Percentiles rank a stretch among this genome's conserved stretches.
phyloP scores from a whole-genome alignment of 2,888 invertebrate species.

The Endotricha flammealis region DNA sequence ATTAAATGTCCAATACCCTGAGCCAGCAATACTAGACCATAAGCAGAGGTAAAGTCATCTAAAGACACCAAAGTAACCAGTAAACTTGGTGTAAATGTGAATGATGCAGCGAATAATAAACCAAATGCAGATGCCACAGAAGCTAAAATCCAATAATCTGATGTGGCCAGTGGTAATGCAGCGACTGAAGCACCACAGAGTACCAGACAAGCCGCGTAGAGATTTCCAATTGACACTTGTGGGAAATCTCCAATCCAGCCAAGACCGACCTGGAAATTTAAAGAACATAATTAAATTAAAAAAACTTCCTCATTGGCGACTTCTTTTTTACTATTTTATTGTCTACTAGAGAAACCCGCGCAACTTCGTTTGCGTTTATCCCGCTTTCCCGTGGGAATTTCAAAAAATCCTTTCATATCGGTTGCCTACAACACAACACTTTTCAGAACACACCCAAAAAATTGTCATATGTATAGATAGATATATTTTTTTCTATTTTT shows the following conservation, averaged over 20 bases:
- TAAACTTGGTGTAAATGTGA: conserved; percentile 93
- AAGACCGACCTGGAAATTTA: conserved; percentile 80
- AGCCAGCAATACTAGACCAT: conserved; percentile 91
- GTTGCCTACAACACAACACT: too few species aligned
- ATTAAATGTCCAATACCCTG: conserved; percentile 95
- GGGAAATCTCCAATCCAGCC: conserved; percentile 94
- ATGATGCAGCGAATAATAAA: conserved; percentile 93
- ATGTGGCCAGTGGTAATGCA: conserved; percentile 76
- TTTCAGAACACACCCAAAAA: too few species aligned
- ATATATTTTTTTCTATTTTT: too few species aligned
- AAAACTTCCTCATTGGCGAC: too few species aligned
- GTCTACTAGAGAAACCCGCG: too few species aligned
- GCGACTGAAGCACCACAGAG: conserved; percentile 81
- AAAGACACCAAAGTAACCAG: conserved; percentile 92
- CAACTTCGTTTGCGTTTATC: too few species aligned
- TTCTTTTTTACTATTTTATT: too few species aligned
- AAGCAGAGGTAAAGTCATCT: conserved; percentile 94
- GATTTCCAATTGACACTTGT: conserved; percentile 87
- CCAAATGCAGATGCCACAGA: conserved; percentile 85
- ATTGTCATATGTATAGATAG: too few species aligned
- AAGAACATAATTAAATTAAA: too few species aligned
- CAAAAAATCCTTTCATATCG: too few species aligned
- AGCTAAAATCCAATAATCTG: conserved; percentile 69
- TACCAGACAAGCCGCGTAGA: conserved; percentile 88
- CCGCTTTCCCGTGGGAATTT: too few species aligned